These are phyloP conservation scores for Anorthoa munda DNA, from an alignment of 2,888 invertebrate species.

Conservation along the genomic window DNA sequence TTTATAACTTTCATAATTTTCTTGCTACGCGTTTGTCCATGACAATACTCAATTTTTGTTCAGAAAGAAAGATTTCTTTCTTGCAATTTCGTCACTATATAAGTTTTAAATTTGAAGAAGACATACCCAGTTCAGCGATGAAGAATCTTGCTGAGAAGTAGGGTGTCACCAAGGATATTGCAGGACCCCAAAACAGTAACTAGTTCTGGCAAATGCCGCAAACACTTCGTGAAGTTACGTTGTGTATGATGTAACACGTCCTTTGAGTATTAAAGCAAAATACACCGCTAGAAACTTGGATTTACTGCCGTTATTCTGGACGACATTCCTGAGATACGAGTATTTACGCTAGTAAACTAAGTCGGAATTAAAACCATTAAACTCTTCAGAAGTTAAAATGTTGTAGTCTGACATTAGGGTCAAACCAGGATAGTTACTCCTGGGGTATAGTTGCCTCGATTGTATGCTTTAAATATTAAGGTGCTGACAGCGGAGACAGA, in stretches of 20 bases:
- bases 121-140: not conserved
- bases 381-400: too few species aligned
- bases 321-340: not conserved
- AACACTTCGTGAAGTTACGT: not conserved
- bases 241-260: not conserved
- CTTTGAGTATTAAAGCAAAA: slow-evolving; percentile 1
- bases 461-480: too few species aligned
- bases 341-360: too few species aligned
- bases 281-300: too few species aligned
- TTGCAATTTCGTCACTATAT: not conserved
- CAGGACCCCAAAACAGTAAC: not conserved
- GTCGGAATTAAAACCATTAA: too few species aligned
- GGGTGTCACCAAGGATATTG: not conserved
- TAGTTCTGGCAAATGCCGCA: not conserved
- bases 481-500: too few species aligned
- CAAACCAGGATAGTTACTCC: too few species aligned
- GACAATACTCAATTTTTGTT: too few species aligned
- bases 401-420: too few species aligned
- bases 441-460: too few species aligned
- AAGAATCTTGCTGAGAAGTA: not conserved
- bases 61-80: not conserved
- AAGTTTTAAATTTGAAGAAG: not conserved
- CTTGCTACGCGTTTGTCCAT: too few species aligned
- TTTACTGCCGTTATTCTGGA: not conserved
- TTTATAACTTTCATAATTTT: too few species aligned